A percentile compares a stretch with the other conserved stretches of the same genome.
Conservation (phyloP, 2,797 vertebrate genomes). For the Silurus lanzhouensis region DNA sequence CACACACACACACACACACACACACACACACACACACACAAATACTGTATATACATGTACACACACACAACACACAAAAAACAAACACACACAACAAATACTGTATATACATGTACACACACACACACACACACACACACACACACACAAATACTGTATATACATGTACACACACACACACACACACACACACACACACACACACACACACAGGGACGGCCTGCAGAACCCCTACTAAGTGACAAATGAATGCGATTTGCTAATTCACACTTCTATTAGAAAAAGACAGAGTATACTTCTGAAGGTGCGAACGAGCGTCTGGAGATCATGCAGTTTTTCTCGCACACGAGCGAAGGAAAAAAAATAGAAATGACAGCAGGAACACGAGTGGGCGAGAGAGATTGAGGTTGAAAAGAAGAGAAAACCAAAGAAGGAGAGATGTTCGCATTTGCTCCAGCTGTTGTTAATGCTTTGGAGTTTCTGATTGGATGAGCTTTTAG, state of each 20-base stretch:
- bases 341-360: not conserved
- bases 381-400: not conserved
- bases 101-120: not conserved
- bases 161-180: not conserved
- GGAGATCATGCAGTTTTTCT: conserved; percentile 10
- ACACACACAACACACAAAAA: not conserved
- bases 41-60: no score
- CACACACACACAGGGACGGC: not conserved
- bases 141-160: not conserved
- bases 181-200: not conserved
- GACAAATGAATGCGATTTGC: not conserved
- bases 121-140: not conserved
- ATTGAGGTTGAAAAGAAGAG: not conserved
- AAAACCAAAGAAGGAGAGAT: conserved; percentile 14
- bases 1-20: not conserved
- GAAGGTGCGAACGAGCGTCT: conserved; percentile 13
- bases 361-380: not conserved
- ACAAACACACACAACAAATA: not conserved
- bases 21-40: not conserved
- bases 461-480: conserved; percentile 29
- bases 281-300: not conserved
- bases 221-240: not conserved
- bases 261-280: conserved; percentile 1
- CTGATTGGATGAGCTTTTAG: conserved; percentile 45
- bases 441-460: conserved; percentile 44